These are phyloP conservation scores for Nomada hirtipes DNA, from an alignment of 2,888 invertebrate genomes.

Conservation along the genomic window DNA sequence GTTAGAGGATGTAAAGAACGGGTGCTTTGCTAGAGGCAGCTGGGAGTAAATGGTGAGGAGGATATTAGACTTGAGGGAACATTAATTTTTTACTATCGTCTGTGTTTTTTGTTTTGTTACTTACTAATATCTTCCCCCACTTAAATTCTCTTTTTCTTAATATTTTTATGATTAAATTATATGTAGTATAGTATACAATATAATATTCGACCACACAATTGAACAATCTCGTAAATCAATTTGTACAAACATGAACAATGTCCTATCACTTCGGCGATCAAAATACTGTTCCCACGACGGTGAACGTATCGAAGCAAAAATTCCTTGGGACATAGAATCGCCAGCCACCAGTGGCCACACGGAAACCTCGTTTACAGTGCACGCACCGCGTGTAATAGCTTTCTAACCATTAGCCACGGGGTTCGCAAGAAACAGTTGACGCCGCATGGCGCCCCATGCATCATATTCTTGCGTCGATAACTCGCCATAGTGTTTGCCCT, in stretches of 20 bases:
- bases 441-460: conserved; percentile 74
- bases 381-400: conserved; percentile 66
- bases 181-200: too few relatives aligned
- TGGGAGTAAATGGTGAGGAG: too few relatives aligned
- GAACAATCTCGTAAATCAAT: not conserved
- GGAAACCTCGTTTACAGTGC: conserved; percentile 25
- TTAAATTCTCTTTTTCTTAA: too few relatives aligned
- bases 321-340: conserved; percentile 12
- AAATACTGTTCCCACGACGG: conserved; percentile 3
- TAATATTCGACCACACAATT: not conserved
- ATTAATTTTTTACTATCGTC: too few relatives aligned
- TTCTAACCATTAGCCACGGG: conserved; percentile 62
- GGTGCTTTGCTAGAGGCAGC: too few relatives aligned
- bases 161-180: too few relatives aligned
- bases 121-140: too few relatives aligned
- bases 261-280: not conserved
- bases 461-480: conserved; percentile 76
- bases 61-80: too few relatives aligned
- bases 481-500: conserved; percentile 67
- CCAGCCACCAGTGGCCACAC: not conserved
- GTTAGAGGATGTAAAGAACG: not conserved
- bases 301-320: conserved; percentile 11
- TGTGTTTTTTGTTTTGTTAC: too few relatives aligned
- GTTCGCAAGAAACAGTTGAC: conserved; percentile 68
- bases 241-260: not conserved